Base-by-base conservation (phyloP, 2,113 vertebrate species). In the Peromyscus leucopus region DNA sequence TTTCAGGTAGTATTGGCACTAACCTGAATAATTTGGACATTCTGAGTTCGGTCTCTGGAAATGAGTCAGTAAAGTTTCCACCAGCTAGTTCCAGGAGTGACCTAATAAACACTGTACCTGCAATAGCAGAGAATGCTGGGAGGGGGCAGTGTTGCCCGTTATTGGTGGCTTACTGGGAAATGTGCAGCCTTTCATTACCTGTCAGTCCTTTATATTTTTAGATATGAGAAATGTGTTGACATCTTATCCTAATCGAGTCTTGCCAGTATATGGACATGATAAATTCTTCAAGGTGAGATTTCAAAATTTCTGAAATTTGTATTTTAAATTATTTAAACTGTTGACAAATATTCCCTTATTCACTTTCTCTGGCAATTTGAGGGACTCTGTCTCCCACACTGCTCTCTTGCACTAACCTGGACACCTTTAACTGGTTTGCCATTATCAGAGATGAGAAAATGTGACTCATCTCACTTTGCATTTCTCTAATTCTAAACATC, bases 241-340 rank as follows among this genome's bases (percentile, higher is more conserved):
- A 69, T 42, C 63, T 22, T 82, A 36, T 85, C 19, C 65, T 83
- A 28, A 72, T 46, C 79, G 83, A 21, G 2, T 51, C 42, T 90
- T 79, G 21, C 39, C 74, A 79, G 74, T 24, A 61, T 31, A 21
- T 16, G 1, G 26, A 36, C 15, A 63, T 3, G 1, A 83, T 57
- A 78, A 82, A 57, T 92, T 89, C 46, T 61, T 90, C 31, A 96
- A 82, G 55, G 6, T 91, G 36, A 59, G 16, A 85, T 82, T 92
- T 96, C 67, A 89, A 80, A 91, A 76, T 48, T 67, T 95, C 57
- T 46, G 46, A 90, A 19, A 9, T 46, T 59, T 16, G n/a, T 8
- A 67, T 86, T 95, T 63, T 65, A 59, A 74, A 33, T 89, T 33
- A 39, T 33, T 28, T 24, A 4, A 42, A 4, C 33, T 51, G 6